Conservation (phyloP, 2,888 invertebrate genomes). For the Phlogophora meticulosa region DNA sequence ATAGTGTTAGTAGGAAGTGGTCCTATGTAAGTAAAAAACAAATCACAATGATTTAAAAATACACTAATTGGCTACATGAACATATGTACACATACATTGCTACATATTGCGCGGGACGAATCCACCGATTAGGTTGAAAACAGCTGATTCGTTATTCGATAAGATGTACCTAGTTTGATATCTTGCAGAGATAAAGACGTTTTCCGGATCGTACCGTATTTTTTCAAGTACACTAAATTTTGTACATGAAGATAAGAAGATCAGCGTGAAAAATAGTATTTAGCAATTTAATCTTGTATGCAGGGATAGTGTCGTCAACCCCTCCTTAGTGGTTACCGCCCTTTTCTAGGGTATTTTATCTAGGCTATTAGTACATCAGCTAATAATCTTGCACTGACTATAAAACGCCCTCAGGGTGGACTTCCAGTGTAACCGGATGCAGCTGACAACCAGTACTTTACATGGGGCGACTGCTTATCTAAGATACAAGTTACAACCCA, state of each 20-base stretch:
- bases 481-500: too few relatives aligned
- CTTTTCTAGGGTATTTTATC: neutral
- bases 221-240: neutral
- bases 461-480: too few relatives aligned
- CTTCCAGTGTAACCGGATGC: neutral
- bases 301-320: too few relatives aligned
- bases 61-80: too few relatives aligned
- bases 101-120: neutral
- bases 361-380: conserved; percentile 1
- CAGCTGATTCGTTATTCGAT: conserved; percentile 2
- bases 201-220: neutral
- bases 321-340: too few relatives aligned
- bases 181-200: conserved; percentile 4
- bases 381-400: conserved; percentile 18
- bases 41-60: too few relatives aligned
- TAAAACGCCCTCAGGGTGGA: neutral
- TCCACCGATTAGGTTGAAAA: neutral
- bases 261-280: neutral
- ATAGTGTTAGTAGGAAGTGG: too few relatives aligned
- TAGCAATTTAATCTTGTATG: conserved; percentile 15
- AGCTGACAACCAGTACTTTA: too few relatives aligned
- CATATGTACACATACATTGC: too few relatives aligned
- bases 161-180: conserved; percentile 5
- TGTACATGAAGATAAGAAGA: conserved; percentile 18
- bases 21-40: too few relatives aligned